Evolutionary conservation across 1,140 invertebrate genomes (phyloP).

Genomic region (Pinna nobilis): DNA sequence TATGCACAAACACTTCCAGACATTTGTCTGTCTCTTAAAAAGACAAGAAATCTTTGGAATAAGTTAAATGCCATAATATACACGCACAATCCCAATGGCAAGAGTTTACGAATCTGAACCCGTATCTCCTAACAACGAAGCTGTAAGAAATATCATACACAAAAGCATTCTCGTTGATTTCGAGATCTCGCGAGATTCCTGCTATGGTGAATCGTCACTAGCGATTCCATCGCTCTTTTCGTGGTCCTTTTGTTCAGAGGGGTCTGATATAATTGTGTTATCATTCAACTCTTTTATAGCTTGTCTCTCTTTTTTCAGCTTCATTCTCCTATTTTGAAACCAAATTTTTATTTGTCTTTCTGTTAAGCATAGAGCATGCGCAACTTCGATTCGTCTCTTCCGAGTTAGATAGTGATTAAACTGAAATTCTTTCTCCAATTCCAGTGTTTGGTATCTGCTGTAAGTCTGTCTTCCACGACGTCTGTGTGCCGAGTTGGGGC

Average conservation of each 20-base stretch:
- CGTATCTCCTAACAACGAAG: slow-evolving; percentile 11
- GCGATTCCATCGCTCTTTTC: slow-evolving; percentile 13
- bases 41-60: slow-evolving; percentile 19
- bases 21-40: too few species aligned
- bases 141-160: background rate
- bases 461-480: slow-evolving; percentile 96
- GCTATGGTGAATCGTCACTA: slow-evolving; percentile 18
- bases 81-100: slow-evolving; percentile 1
- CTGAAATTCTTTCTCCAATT: slow-evolving; percentile 82
- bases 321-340: slow-evolving; percentile 97
- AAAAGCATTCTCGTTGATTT: slow-evolving; percentile 19
- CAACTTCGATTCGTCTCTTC: slow-evolving; percentile 89
- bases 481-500: slow-evolving; percentile 71
- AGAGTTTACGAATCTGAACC: slow-evolving; percentile 13
- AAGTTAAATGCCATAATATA: slow-evolving; percentile 21
- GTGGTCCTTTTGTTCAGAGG: slow-evolving; percentile 4
- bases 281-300: slow-evolving; percentile 17
- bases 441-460: slow-evolving; percentile 88
- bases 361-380: slow-evolving; percentile 89
- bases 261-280: background rate
- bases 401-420: slow-evolving; percentile 81
- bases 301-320: slow-evolving; percentile 96
- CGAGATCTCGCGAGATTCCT: slow-evolving; percentile 2
- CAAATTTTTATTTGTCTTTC: slow-evolving; percentile 89
- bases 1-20: too few species aligned